A percentile compares a stretch with the other conserved stretches of the same genome.
These are phyloP conservation scores for Jordanella pulchra DNA, from an alignment of 2,797 vertebrate species.

Conservation along the genomic window DNA sequence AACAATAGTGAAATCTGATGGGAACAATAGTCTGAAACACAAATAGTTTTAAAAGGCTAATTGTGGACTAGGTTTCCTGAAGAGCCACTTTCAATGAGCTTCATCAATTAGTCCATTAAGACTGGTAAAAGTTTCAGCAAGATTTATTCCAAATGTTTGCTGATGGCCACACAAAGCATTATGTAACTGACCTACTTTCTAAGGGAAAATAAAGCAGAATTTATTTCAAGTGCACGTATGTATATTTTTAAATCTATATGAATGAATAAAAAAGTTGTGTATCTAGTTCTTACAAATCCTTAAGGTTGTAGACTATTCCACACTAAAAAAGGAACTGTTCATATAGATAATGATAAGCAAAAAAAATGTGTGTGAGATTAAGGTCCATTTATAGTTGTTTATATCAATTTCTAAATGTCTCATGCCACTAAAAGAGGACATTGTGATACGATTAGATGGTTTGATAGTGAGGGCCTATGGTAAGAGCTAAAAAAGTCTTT, in stretches of 20 bases:
- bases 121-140: not conserved
- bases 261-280: not conserved
- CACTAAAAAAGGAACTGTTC: no score
- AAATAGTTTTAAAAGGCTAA: no score
- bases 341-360: no score
- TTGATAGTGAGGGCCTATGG: not conserved
- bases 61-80: no score
- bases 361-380: not conserved
- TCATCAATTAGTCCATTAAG: not conserved
- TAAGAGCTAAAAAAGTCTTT: not conserved
- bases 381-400: not conserved
- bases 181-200: not conserved
- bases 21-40: no score
- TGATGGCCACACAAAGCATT: not conserved
- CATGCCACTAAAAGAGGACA: not conserved
- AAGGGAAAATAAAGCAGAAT: not conserved
- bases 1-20: no score
- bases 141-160: not conserved
- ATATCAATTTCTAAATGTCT: not conserved
- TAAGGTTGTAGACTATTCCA: not conserved
- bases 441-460: not conserved
- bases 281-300: not conserved
- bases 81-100: no score
- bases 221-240: not conserved
- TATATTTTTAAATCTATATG: not conserved